Conservation (phyloP, 2,797 vertebrate genomes). For the Sitta carolinensis region DNA sequence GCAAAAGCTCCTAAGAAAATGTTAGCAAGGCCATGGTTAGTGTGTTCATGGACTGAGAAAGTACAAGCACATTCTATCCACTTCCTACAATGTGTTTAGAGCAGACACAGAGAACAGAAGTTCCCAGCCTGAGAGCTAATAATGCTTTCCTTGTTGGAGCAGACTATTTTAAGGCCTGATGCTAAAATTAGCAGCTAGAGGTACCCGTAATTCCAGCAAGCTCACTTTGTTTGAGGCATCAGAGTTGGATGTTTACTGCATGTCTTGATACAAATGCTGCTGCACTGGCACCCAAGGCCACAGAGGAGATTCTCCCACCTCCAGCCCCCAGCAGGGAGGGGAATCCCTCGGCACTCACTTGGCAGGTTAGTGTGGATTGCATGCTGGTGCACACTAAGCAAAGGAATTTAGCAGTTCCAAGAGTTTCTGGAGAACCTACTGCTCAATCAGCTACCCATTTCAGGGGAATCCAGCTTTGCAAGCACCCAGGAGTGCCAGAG, state of each 20-base stretch:
- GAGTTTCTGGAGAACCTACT: conserved; percentile 15
- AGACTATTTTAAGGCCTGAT: neutral
- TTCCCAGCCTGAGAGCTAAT: neutral
- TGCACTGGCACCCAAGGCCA: conserved; percentile 34
- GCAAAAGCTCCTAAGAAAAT: conserved; percentile 4
- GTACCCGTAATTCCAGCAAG: conserved; percentile 7
- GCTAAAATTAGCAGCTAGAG: neutral
- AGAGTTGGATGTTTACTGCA: conserved; percentile 70
- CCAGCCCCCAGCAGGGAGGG: neutral
- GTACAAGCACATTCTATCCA: neutral
- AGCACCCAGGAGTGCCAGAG: neutral
- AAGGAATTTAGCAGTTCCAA: conserved; percentile 15
- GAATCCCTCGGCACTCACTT: neutral
- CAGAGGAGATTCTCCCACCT: neutral
- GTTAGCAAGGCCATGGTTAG: conserved; percentile 54
- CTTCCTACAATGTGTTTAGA: neutral
- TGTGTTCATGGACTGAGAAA: neutral
- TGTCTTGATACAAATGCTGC: conserved; percentile 39
- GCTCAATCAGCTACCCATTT: neutral
- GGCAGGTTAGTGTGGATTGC: conserved; percentile 58
- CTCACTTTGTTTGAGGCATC: conserved; percentile 55
- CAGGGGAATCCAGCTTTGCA: neutral
- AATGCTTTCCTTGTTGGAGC: neutral
- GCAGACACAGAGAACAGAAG: conserved; percentile 2
- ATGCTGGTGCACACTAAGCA: conserved; percentile 49